phyloP scores from a whole-genome alignment of 2,888 invertebrate species.

The Apamea crenata region DNA sequence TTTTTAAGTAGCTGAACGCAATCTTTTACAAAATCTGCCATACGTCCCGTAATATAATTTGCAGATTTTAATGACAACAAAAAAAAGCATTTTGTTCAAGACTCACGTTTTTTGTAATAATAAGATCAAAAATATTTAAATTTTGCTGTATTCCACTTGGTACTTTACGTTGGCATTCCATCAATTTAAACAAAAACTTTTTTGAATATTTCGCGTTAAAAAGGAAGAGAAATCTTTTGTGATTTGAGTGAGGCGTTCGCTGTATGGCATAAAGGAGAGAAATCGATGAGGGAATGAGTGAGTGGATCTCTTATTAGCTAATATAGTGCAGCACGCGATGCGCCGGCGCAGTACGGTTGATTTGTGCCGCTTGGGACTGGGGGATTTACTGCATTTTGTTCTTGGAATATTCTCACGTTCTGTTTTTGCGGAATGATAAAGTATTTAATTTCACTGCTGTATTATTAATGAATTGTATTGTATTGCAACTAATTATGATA shows the following conservation, averaged over 20 bases:
- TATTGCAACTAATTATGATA: not conserved
- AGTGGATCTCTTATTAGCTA: constrained; percentile 78
- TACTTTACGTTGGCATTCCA: constrained; percentile 52
- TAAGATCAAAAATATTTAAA: constrained; percentile 55
- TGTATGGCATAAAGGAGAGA: constrained; percentile 74
- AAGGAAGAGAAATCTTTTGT: constrained; percentile 61
- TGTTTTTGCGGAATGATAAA: not conserved
- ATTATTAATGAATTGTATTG: not conserved
- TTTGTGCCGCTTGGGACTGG: constrained; percentile 56
- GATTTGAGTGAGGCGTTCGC: constrained; percentile 67
- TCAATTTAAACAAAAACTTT: constrained; percentile 50
- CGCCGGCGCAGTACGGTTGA: constrained; percentile 52
- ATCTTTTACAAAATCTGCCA: constrained; percentile 51
- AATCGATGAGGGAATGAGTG: constrained; percentile 75
- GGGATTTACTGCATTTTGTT: constrained; percentile 4
- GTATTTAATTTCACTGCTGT: not conserved
- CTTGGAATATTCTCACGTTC: not conserved
- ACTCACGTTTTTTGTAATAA: constrained; percentile 66
- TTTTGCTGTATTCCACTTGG: constrained; percentile 48
- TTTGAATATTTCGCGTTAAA: constrained; percentile 44
- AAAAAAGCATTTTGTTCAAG: constrained; percentile 48
- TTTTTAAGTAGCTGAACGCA: constrained; percentile 5
- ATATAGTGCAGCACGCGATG: constrained; percentile 81
- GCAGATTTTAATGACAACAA: constrained; percentile 59
- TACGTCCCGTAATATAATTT: constrained; percentile 51